These are phyloP conservation scores for Cantharis nigra DNA, from an alignment of 2,888 invertebrate species.

Conservation along the genomic window DNA sequence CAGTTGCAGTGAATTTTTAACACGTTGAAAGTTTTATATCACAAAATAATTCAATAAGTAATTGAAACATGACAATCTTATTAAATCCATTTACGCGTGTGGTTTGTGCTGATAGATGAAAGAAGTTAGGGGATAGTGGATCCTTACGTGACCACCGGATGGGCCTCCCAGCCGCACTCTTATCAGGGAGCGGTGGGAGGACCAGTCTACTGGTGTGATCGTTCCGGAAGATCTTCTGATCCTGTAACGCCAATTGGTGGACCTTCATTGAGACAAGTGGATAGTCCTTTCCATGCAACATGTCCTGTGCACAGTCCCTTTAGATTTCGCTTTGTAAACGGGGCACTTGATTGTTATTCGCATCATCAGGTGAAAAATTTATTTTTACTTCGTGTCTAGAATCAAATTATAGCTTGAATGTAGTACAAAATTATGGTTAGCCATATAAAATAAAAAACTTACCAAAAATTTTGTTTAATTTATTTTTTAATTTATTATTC, in stretches of 20 bases:
- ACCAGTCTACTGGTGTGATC: slow-evolving; percentile 48
- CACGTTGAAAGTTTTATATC: slow-evolving; percentile 8
- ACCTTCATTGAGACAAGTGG: slow-evolving; percentile 56
- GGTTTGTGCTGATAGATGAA: background rate
- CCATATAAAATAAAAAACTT: background rate
- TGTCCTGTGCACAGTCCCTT: slow-evolving; percentile 80
- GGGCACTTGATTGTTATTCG: slow-evolving; percentile 57
- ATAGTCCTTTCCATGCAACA: slow-evolving; percentile 60
- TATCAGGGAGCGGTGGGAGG: slow-evolving; percentile 46
- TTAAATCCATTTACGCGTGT: background rate
- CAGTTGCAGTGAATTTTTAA: slow-evolving; percentile 36
- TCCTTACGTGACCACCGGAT: slow-evolving; percentile 58
- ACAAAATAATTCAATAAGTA: background rate
- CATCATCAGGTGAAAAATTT: slow-evolving; percentile 54
- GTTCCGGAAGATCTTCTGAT: slow-evolving; percentile 56
- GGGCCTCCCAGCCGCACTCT: slow-evolving; percentile 48
- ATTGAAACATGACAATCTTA: background rate
- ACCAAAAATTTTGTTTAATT: background rate
- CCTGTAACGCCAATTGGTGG: slow-evolving; percentile 59
- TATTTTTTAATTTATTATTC: background rate
- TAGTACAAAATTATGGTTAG: background rate
- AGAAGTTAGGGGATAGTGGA: slow-evolving; percentile 51
- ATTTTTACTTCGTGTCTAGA: background rate
- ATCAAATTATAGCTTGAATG: background rate
- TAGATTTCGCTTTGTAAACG: slow-evolving; percentile 65